phyloP scores from a whole-genome alignment of 2,888 invertebrate species.

The Conus canariensis region DNA sequence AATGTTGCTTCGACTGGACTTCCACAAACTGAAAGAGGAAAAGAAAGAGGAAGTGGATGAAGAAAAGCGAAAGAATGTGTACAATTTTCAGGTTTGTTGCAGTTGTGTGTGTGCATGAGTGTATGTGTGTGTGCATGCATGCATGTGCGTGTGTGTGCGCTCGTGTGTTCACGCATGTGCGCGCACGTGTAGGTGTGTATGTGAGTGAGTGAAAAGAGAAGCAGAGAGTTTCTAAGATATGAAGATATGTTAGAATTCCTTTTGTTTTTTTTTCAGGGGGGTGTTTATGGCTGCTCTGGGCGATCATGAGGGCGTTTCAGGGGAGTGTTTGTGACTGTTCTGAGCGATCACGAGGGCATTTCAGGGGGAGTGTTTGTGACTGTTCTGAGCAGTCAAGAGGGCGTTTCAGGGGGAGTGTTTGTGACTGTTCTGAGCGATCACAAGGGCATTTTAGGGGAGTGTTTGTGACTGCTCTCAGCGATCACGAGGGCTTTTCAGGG shows the following conservation, averaged over 20 bases:
- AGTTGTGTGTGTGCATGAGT: background rate
- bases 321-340: no score
- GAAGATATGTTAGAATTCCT: background rate
- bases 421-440: no score
- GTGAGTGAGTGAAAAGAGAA: background rate
- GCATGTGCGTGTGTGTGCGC: background rate
- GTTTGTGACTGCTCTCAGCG: no score
- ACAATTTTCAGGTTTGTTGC: conserved; percentile 49
- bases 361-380: no score
- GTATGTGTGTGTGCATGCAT: conserved; percentile 3
- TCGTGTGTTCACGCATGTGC: background rate
- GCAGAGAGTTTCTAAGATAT: no score
- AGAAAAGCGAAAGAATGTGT: conserved; percentile 64
- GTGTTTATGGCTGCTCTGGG: no score
- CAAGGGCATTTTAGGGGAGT: no score
- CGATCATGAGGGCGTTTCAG: no score
- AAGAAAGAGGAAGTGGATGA: conserved; percentile 64
- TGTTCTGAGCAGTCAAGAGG: no score
- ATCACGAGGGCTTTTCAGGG: no score
- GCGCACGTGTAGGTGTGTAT: background rate
- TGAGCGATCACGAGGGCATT: no score
- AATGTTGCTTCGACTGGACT: conserved; percentile 65
- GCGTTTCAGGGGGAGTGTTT: no score
- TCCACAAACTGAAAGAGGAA: conserved; percentile 69
- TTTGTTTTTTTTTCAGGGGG: background rate